Evolutionary conservation across 2,113 vertebrate genomes (phyloP), one percentile per base, ranked within the genome.

Genomic region (Myxocyprinus asiaticus): DNA sequence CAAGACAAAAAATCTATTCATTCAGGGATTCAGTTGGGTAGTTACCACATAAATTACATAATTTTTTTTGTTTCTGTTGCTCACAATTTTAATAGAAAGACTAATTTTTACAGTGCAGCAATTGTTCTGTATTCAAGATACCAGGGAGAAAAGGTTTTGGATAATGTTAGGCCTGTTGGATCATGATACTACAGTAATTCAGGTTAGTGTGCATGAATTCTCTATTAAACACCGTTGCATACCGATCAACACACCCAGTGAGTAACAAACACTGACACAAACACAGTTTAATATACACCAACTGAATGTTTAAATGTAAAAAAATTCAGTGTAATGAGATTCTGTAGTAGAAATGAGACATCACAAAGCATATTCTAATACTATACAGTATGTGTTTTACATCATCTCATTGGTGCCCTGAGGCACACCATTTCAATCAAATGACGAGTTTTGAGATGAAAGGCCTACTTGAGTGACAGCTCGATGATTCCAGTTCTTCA

Each of bases 381-480:
- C 1, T 58, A 5, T 10, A 48, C 47, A 6, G 47, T 48, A 48
- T 58, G 5, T 58, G 15, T 15, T 58, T 15, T n/a, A 71, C 47
- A 58, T 69, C 77, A 69, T 70, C 83, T 85, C 85, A 85, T 86
- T 82, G 84, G 75, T 86, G 86, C 84, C 89, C 85, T 90, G 67
- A 72, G 67, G 56, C 56, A 33, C 22, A 78, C 56, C 67, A 59
- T 65, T 69, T 72, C 63, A 78, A 64, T 77, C 48, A 51, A 80
- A 65, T 6, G 9, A 22, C 8, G 14, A 44, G 48, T 78, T 84
- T 67, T 65, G 78, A 78, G 62, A 79, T 77, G 81, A 90, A 90
- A 88, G 88, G 90, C 92, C 91, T 94, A 94, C 93, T 94, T 94
- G 92, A 91, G 93, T 94, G 89, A 94, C 91, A 90, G 93, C 92